Base-by-base conservation (phyloP, 2,113 vertebrate species). In the Hippocampus mohnikei region DNA sequence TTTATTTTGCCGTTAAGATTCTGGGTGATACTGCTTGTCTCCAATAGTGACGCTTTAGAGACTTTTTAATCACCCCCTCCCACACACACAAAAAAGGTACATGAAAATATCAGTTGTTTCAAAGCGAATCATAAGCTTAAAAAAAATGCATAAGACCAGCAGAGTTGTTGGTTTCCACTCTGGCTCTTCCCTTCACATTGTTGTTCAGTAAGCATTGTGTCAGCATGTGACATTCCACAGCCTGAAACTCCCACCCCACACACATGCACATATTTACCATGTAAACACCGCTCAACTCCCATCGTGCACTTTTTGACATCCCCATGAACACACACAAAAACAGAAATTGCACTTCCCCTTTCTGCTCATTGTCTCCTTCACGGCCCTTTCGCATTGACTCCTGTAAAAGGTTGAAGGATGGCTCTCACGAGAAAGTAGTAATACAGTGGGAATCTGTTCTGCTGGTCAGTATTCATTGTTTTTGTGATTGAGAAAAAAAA, bases 181-280 rank as follows among this genome's bases (percentile, higher is more conserved):
- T 73, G 78, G 81, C 86, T 83, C 71, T 68, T 72, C 75, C 42
- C 53, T 66, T 16, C 15, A 50, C 80, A 81, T 83, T 88, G 86
- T 89, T 87, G 80, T 85, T 42, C 77, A 74, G 77, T 83, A 87
- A 88, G 84, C 85, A 88, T 78, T 83, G 71, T 75, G 72, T 82
- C 85, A 87, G 83, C 85, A 87, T 86, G 84, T 85, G 87, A 89
- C 88, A 89, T 89, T 89, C 88, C 86, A 82, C 84, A 84, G 83
- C 73, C 79, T 75, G 70, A 10, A 77, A 85, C 85, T 79, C 81
- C 81, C 70, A 63, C 52, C 78, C 42, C 78, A 73, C 82, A 75
- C 80, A 74, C 75, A 80, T 55, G 74, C 70, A 73, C 75, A 74
- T 87, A 85, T 89, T 90, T 88, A 90, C 81, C 85, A 77, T 90